phyloP scores from a whole-genome alignment of 1,140 invertebrate species.

The Sinonovacula constricta region DNA sequence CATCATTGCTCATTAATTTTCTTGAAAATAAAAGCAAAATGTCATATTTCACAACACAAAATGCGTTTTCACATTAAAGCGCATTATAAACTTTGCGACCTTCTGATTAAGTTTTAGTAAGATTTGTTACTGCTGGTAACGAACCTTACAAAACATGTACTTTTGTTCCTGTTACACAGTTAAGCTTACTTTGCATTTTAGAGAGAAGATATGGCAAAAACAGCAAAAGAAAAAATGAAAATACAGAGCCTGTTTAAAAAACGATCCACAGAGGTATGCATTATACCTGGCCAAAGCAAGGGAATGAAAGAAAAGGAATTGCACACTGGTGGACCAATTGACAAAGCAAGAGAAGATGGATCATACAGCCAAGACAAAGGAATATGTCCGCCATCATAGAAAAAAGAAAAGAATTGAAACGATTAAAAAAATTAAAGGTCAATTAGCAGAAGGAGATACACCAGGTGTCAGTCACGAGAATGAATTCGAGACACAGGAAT shows the following conservation, averaged over 20 bases:
- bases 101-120: too few relatives aligned
- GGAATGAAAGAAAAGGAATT: conserved; percentile 21
- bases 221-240: conserved; percentile 13
- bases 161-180: too few relatives aligned
- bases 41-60: too few relatives aligned
- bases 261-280: conserved; percentile 16
- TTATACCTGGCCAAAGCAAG: conserved; percentile 15
- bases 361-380: neutral
- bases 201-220: conserved; percentile 25
- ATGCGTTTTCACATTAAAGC: too few relatives aligned
- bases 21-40: too few relatives aligned
- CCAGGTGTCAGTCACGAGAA: neutral
- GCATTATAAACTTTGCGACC: too few relatives aligned
- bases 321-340: conserved; percentile 2
- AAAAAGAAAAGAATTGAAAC: neutral
- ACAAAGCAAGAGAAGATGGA: neutral
- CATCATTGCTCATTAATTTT: too few relatives aligned
- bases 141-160: too few relatives aligned
- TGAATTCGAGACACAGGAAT: conserved; percentile 18
- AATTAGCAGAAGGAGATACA: neutral
- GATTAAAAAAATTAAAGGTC: conserved; percentile 1
- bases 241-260: conserved; percentile 10
- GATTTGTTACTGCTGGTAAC: too few relatives aligned
- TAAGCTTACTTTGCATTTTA: too few relatives aligned
- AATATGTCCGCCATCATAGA: neutral